A percentile compares a stretch with the other conserved stretches of the same genome.
Conservation (phyloP, 2,888 invertebrate genomes). For the Pseudococcus jackbeardsleyi region DNA sequence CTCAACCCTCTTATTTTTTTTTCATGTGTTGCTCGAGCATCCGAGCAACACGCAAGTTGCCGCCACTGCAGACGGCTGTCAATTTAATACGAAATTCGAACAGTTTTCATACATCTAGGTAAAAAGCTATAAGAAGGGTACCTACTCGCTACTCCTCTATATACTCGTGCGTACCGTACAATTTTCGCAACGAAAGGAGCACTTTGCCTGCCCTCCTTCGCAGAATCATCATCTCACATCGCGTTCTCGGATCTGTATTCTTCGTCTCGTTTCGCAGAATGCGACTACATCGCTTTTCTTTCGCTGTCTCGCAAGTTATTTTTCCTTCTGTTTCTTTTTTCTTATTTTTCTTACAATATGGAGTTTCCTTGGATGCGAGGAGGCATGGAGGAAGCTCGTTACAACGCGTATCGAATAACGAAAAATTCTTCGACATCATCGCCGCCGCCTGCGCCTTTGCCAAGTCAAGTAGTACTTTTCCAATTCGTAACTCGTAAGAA, state of each 20-base stretch:
- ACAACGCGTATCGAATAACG: background rate
- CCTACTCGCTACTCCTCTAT: no score
- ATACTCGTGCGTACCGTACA: background rate
- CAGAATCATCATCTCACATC: background rate
- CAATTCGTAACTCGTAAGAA: background rate
- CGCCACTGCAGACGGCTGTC: background rate
- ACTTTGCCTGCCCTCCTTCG: background rate
- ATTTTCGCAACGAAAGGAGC: background rate
- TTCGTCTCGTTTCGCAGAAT: background rate
- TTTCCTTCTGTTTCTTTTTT: background rate
- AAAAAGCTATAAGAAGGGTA: background rate
- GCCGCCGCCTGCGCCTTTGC: background rate
- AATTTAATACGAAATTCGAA: background rate
- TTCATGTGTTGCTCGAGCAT: no score
- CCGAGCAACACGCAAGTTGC: no score
- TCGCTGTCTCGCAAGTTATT: background rate
- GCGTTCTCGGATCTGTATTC: conserved; percentile 8
- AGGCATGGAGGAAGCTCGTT: background rate
- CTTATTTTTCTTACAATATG: background rate
- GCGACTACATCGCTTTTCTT: background rate
- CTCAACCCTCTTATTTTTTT: no score
- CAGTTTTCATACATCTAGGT: background rate
- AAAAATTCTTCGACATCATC: background rate
- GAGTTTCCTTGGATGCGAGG: background rate
- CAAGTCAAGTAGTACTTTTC: background rate